phyloP scores from a whole-genome alignment of 2,797 vertebrate genomes.

The Lepidocolaptes lacrymiger region DNA sequence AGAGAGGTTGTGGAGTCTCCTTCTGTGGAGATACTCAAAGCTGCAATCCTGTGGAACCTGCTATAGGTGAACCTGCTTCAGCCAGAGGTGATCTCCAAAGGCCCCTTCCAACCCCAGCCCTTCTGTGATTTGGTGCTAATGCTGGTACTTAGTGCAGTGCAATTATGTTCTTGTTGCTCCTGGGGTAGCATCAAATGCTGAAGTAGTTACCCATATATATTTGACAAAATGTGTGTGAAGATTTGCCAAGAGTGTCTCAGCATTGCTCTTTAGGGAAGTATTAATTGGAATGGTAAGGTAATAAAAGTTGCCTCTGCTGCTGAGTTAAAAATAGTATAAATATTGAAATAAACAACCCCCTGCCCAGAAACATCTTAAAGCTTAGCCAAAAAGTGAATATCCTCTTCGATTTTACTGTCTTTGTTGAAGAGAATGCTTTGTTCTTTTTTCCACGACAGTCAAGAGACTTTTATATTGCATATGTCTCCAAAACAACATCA shows the following conservation, averaged over 20 bases:
- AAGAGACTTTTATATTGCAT: neutral
- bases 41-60: neutral
- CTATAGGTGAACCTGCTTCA: neutral
- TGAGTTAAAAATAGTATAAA: neutral
- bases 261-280: neutral
- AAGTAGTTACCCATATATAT: neutral
- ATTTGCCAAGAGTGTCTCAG: neutral
- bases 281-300: neutral
- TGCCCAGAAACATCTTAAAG: neutral
- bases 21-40: neutral
- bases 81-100: neutral
- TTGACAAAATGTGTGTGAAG: neutral
- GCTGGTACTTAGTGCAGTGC: neutral
- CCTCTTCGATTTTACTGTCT: neutral
- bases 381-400: neutral
- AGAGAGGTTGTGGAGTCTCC: neutral
- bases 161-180: neutral
- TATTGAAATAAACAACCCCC: neutral
- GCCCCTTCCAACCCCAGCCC: neutral
- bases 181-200: neutral
- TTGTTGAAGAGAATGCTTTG: neutral
- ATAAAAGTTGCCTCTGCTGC: neutral
- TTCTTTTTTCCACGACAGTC: neutral
- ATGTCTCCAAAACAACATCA: neutral
- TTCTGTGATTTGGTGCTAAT: neutral